Evolutionary conservation across 2,888 invertebrate genomes (phyloP).

Genomic region (Biston stratarius): DNA sequence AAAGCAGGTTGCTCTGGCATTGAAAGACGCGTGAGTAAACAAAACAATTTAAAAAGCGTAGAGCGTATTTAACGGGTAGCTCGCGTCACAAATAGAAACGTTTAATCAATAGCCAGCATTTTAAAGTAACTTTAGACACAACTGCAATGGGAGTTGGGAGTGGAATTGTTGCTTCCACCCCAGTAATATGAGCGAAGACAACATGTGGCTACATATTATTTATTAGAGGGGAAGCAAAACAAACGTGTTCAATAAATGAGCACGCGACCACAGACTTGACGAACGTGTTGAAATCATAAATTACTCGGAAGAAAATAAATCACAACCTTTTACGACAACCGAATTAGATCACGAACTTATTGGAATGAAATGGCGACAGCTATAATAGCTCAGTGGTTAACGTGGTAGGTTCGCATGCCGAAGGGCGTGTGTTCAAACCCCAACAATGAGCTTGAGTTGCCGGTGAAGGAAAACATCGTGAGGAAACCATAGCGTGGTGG

Average conservation of each 20-base stretch:
- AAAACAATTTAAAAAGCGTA: constrained; percentile 64
- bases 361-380: constrained; percentile 13
- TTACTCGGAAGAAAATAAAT: constrained; percentile 36
- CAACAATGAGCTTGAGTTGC: too few species aligned
- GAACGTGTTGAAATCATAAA: constrained; percentile 39
- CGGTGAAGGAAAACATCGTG: too few species aligned
- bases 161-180: constrained; percentile 52
- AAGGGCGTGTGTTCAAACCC: too few species aligned
- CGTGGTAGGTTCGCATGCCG: too few species aligned
- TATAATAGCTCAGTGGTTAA: too few species aligned
- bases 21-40: constrained; percentile 69
- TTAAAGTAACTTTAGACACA: constrained; percentile 35
- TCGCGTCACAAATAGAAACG: constrained; percentile 42
- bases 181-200: constrained; percentile 50
- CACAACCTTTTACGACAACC: constrained; percentile 29
- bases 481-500: too few species aligned
- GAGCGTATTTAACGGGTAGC: constrained; percentile 55
- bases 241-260: constrained; percentile 42
- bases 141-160: constrained; percentile 28
- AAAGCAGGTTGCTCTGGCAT: constrained; percentile 63
- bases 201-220: constrained; percentile 55
- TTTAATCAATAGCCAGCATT: constrained; percentile 39
- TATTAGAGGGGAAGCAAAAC: constrained; percentile 50
- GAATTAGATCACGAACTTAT: constrained; percentile 17
- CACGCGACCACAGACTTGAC: constrained; percentile 53